Percentiles rank a stretch among this genome's conserved stretches.
phyloP scores from a whole-genome alignment of 2,888 invertebrate species.

The Seladonia tumulorum region DNA sequence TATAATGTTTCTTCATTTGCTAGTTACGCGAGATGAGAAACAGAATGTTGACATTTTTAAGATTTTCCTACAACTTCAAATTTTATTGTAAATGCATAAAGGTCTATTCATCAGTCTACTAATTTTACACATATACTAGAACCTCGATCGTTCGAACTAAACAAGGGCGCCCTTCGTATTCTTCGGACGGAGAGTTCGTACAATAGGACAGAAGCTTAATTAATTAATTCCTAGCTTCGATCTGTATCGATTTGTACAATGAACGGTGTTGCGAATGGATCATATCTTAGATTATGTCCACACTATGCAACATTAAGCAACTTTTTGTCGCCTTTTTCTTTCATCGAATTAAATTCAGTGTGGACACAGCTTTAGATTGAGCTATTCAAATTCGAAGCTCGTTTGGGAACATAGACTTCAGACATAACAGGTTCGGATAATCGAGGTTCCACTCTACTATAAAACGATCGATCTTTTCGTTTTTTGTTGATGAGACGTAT shows the following conservation, averaged over 20 bases:
- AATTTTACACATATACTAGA: not conserved
- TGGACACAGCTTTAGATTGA: not conserved
- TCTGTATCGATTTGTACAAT: not conserved
- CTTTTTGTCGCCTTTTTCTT: not conserved
- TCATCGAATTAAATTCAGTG: not conserved
- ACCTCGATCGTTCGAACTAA: not conserved
- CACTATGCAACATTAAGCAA: too few relatives aligned
- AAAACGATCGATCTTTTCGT: too few relatives aligned
- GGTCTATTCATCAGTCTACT: too few relatives aligned
- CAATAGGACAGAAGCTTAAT: not conserved
- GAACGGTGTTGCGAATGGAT: not conserved
- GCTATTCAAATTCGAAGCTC: not conserved
- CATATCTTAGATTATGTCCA: too few relatives aligned
- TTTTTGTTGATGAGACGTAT: too few relatives aligned
- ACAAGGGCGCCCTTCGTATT: not conserved
- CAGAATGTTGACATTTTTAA: too few relatives aligned
- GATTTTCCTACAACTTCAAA: too few relatives aligned
- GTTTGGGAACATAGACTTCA: not conserved
- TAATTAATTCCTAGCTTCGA: too few relatives aligned
- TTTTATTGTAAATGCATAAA: too few relatives aligned
- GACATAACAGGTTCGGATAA: not conserved
- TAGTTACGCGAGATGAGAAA: too few relatives aligned
- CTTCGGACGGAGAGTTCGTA: too few relatives aligned
- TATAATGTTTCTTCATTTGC: too few relatives aligned
- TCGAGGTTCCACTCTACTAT: not conserved